Evolutionary conservation across 2,888 invertebrate species (phyloP).

Genomic region (Aradus depressus): DNA sequence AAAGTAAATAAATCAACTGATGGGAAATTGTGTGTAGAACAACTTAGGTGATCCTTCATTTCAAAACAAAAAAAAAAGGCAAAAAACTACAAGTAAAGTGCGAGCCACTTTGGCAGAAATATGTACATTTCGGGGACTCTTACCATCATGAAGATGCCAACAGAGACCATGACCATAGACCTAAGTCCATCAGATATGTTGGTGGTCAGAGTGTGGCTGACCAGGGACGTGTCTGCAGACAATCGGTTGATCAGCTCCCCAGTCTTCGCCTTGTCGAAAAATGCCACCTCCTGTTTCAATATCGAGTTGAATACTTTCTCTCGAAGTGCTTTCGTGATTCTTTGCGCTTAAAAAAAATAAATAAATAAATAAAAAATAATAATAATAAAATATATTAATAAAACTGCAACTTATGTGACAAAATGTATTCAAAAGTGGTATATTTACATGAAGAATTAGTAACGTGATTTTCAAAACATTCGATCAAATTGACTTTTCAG

Average conservation of each 20-base stretch:
- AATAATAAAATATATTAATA: not conserved
- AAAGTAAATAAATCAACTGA: too few species aligned
- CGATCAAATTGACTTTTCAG: too few species aligned
- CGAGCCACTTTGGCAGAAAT: too few species aligned
- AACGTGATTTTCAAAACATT: too few species aligned
- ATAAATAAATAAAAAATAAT: not conserved
- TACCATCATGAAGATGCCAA: constrained; percentile 92
- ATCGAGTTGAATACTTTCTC: constrained; percentile 68
- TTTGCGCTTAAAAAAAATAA: constrained; percentile 52
- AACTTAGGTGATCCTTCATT: too few species aligned
- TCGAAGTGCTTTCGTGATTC: constrained; percentile 72
- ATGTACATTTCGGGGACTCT: too few species aligned
- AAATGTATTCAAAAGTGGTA: too few species aligned
- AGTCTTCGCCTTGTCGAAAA: constrained; percentile 81
- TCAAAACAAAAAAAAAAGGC: not conserved
- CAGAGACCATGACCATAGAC: constrained; percentile 71
- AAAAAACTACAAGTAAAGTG: not conserved
- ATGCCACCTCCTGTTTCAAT: constrained; percentile 75
- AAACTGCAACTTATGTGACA: not conserved
- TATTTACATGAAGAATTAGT: too few species aligned
- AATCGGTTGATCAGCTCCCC: constrained; percentile 82
- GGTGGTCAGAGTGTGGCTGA: constrained; percentile 81
- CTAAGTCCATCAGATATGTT: constrained; percentile 92
- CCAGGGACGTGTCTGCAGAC: constrained; percentile 80
- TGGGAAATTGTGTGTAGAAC: too few species aligned